phyloP scores from a whole-genome alignment of 2,888 invertebrate genomes.

The Erpobdella octoculata region DNA sequence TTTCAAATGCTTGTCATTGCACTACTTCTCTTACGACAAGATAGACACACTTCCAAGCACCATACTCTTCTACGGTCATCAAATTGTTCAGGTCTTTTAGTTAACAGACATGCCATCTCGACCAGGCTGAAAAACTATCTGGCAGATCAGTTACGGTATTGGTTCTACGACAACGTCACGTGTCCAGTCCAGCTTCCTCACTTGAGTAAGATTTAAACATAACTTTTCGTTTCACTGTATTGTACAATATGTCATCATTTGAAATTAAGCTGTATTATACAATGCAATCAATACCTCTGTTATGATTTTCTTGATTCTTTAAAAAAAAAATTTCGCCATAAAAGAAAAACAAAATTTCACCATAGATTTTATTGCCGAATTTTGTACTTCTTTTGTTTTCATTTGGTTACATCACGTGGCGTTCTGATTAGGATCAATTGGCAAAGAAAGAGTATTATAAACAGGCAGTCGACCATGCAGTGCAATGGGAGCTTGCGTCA shows the following conservation, averaged over 20 bases:
- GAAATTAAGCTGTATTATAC: no score
- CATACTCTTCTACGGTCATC: background rate
- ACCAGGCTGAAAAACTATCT: background rate
- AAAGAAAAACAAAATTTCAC: no score
- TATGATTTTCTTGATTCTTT: no score
- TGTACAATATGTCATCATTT: no score
- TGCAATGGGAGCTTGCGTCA: background rate
- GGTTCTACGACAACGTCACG: background rate
- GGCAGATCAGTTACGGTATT: background rate
- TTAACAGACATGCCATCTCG: background rate
- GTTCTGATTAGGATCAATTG: background rate
- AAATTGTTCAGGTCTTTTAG: background rate
- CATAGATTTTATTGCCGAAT: no score
- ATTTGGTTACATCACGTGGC: background rate
- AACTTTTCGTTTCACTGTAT: no score
- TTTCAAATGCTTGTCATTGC: slow-evolving; percentile 11
- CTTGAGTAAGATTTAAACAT: no score
- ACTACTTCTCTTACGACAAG: background rate
- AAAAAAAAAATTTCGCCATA: no score
- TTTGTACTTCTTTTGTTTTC: no score
- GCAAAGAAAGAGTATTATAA: slow-evolving; percentile 6
- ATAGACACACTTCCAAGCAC: background rate
- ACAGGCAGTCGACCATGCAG: background rate
- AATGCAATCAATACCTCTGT: no score
- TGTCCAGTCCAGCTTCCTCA: no score